Percentiles rank a stretch among this genome's conserved stretches.
Evolutionary conservation across 2,888 invertebrate genomes (phyloP).

Genomic region (Plagiodera versicolora): DNA sequence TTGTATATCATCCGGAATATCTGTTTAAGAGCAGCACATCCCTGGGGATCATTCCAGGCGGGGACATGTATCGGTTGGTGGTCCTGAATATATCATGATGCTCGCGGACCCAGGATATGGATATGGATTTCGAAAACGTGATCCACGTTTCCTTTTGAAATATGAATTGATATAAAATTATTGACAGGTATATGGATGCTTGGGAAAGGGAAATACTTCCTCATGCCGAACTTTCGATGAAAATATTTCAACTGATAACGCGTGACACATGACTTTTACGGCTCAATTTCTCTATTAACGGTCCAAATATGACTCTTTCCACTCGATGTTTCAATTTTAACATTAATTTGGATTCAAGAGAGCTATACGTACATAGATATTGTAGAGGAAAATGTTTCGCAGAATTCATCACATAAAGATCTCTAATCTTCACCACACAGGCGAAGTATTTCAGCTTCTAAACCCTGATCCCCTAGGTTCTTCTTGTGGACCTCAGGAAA

Average conservation of each 20-base stretch:
- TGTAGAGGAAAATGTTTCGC: too few relatives aligned
- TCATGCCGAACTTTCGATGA: not conserved
- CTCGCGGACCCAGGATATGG: not conserved
- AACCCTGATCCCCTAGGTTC: too few relatives aligned
- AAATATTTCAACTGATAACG: not conserved
- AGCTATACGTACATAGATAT: too few relatives aligned
- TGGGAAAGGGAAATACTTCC: not conserved
- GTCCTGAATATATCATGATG: not conserved
- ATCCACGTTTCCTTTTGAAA: not conserved
- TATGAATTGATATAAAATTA: slow-evolving; percentile 1
- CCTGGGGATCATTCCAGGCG: slow-evolving; percentile 14
- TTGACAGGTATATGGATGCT: slow-evolving; percentile 1
- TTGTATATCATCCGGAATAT: slow-evolving; percentile 27
- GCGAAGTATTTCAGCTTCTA: too few relatives aligned
- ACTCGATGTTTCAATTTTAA: too few relatives aligned
- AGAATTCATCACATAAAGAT: too few relatives aligned
- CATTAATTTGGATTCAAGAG: too few relatives aligned
- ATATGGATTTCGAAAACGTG: slow-evolving; percentile 1
- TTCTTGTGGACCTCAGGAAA: too few relatives aligned
- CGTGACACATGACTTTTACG: not conserved
- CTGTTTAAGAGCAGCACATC: slow-evolving; percentile 22
- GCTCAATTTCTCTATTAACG: not conserved
- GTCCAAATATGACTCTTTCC: too few relatives aligned
- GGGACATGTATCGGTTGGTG: slow-evolving; percentile 19
- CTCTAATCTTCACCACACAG: too few relatives aligned